Percentiles rank a stretch among this genome's conserved stretches.
These are phyloP conservation scores for Leucophenga maculata DNA, from an alignment of 2,888 invertebrate species.

Conservation along the genomic window DNA sequence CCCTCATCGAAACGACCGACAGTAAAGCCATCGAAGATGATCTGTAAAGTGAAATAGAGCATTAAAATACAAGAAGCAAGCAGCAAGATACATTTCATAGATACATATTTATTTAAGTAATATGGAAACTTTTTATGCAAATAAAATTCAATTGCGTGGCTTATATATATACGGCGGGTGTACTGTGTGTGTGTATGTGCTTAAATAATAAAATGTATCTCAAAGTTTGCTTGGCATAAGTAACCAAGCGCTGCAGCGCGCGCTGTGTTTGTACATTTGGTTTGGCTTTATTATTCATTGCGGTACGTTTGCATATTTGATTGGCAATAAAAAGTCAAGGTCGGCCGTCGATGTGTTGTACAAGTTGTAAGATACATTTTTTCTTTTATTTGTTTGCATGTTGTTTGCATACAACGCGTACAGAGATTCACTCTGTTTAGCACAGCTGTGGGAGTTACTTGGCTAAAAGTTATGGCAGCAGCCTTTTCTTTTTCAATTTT, in stretches of 20 bases:
- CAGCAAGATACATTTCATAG: neutral
- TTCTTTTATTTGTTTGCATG: no score
- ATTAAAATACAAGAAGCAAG: neutral
- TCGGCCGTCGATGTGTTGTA: neutral
- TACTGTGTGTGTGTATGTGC: no score
- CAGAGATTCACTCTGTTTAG: neutral
- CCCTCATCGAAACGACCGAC: conserved; percentile 86
- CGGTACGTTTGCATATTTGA: conserved; percentile 60
- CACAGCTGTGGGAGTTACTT: no score
- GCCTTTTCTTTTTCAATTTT: no score
- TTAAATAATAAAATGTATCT: no score
- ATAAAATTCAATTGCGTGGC: conserved; percentile 53
- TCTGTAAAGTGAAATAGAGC: conserved; percentile 71
- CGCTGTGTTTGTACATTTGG: neutral
- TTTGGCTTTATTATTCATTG: conserved; percentile 29
- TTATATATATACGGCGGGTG: neutral
- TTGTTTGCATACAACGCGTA: neutral
- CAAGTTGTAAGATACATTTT: no score
- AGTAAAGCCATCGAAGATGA: conserved; percentile 90
- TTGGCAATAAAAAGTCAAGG: conserved; percentile 53
- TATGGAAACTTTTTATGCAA: conserved; percentile 50
- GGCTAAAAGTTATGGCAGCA: no score
- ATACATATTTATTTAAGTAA: neutral
- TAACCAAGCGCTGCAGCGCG: no score
- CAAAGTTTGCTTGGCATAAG: no score